A percentile compares a stretch with the other conserved stretches of the same genome.
Conservation (phyloP, 2,113 vertebrate genomes). For the Rutilus rutilus region DNA sequence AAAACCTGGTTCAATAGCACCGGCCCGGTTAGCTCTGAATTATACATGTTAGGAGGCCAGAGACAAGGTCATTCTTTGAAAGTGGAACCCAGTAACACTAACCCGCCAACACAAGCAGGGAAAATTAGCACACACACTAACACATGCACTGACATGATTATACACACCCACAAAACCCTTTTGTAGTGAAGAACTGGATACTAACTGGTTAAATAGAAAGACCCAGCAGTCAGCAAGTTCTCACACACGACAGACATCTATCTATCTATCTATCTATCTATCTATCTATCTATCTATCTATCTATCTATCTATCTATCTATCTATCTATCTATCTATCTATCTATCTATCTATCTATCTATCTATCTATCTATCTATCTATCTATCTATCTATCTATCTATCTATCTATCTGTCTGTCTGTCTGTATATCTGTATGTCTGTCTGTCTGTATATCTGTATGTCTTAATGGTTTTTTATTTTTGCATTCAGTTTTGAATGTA, state of each 20-base stretch:
- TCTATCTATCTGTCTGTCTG: not conserved
- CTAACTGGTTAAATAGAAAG: not conserved
- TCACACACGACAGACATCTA: no score
- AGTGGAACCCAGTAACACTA: conserved; percentile 50
- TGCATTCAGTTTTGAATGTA: no score
- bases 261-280: no score
- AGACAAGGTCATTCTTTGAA: conserved; percentile 55
- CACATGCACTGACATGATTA: not conserved
- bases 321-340: no score
- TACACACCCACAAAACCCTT: not conserved
- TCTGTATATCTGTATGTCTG: no score
- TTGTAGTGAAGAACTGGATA: conserved; percentile 4
- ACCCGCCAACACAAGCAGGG: conserved; percentile 37
- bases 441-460: not conserved
- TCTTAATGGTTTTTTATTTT: no score
- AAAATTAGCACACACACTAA: conserved; percentile 48
- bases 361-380: no score
- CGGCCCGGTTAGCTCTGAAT: conserved; percentile 47
- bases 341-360: no score
- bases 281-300: no score
- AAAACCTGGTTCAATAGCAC: conserved; percentile 23
- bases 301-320: no score
- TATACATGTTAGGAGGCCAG: conserved; percentile 51
- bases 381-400: no score
- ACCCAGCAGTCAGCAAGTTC: no score